Percentiles rank a stretch among this genome's conserved stretches.
Conservation (phyloP, 1,140 invertebrate species). For the Trissolcus basalis region DNA sequence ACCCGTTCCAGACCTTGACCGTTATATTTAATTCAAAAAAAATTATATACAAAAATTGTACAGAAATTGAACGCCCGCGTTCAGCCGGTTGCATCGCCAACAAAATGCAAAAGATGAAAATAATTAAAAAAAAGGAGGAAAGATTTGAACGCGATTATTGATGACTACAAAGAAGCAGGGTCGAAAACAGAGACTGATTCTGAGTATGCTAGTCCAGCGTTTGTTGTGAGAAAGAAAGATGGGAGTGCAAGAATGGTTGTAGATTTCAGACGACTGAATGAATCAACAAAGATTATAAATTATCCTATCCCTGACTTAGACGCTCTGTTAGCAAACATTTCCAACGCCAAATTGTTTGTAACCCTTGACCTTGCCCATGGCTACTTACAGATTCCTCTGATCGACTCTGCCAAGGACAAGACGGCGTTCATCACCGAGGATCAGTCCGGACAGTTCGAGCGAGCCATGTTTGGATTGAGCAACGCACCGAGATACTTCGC, state of each 20-base stretch:
- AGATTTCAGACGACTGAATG: constrained; percentile 74
- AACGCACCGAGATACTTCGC: constrained; percentile 11
- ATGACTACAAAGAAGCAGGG: constrained; percentile 5
- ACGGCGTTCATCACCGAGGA: constrained; percentile 9
- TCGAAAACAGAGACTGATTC: constrained; percentile 19
- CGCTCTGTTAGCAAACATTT: neutral
- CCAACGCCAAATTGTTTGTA: neutral
- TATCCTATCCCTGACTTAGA: constrained; percentile 26
- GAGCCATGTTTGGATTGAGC: constrained; percentile 7
- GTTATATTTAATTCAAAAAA: too few relatives aligned
- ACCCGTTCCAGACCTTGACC: too few relatives aligned
- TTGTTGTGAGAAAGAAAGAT: constrained; percentile 61
- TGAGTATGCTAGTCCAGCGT: constrained; percentile 52
- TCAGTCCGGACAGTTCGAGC: constrained; percentile 9
- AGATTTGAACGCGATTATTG: constrained; percentile 10
- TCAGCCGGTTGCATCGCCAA: too few relatives aligned
- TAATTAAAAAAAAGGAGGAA: neutral
- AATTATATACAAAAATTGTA: too few relatives aligned
- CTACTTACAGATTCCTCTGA: neutral
- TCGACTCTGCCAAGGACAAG: constrained; percentile 1
- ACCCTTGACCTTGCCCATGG: constrained; percentile 4
- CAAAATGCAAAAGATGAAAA: too few relatives aligned
- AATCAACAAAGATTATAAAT: constrained; percentile 52
- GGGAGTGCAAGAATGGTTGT: constrained; percentile 59
- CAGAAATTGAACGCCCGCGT: too few relatives aligned